Conservation (phyloP, 2,888 invertebrate genomes). For the Theretra japonica region DNA sequence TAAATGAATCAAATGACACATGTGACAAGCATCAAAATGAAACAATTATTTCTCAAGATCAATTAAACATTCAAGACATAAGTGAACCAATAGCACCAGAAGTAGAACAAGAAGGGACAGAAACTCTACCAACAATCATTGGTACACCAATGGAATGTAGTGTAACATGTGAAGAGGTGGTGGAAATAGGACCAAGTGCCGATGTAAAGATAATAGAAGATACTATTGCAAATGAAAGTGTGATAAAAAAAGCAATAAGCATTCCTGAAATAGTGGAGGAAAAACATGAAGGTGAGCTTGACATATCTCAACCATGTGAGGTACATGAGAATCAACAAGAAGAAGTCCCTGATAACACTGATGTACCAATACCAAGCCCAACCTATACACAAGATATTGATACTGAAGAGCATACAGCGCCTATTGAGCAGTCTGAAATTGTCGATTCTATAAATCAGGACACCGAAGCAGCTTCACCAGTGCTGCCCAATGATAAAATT, state of each 20-base stretch:
- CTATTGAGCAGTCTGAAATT: conserved; percentile 31
- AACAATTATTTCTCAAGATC: conserved; percentile 15
- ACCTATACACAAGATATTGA: conserved; percentile 28
- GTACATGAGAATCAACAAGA: conserved; percentile 18
- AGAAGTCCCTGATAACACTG: conserved; percentile 1
- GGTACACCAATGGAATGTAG: not conserved
- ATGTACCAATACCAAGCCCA: conserved; percentile 22
- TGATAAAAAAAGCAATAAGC: conserved; percentile 13
- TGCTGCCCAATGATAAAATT: conserved; percentile 51
- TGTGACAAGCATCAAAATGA: conserved; percentile 29
- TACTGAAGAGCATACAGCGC: conserved; percentile 33
- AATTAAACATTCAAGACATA: conserved; percentile 34
- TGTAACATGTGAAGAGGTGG: conserved; percentile 10
- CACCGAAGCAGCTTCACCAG: conserved; percentile 36
- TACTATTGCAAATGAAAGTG: not conserved
- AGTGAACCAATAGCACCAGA: conserved; percentile 33
- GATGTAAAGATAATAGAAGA: not conserved
- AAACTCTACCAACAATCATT: conserved; percentile 1
- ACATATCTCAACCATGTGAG: conserved; percentile 1
- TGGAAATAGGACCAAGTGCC: not conserved
- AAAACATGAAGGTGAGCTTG: not conserved
- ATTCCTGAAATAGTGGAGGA: not conserved
- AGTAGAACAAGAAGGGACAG: conserved; percentile 1
- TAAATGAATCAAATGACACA: conserved; percentile 36
- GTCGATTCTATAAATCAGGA: conserved; percentile 27